Evolutionary conservation across 2,797 vertebrate genomes (phyloP), one percentile per base, ranked within the genome.

Genomic region (Phylloscopus collybita): DNA sequence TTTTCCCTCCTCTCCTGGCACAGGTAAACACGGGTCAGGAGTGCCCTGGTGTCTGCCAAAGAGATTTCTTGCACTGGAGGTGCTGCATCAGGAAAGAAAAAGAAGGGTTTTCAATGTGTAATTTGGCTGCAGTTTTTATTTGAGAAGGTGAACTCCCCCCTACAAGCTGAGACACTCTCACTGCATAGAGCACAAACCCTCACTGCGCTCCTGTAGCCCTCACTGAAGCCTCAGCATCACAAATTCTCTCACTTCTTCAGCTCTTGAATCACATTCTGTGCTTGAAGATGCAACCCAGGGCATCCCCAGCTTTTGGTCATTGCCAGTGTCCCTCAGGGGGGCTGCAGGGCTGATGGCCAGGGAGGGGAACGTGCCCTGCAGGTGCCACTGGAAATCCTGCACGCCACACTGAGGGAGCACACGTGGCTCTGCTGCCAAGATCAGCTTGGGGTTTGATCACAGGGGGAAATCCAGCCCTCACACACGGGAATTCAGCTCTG

Each of bases 371-470:
- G 17, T 32, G 26, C 27, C 34, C 9, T 45, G 44, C 11, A 1
- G 27, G 0, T 16, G 57, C 21, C 34, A 11, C 53, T n/a, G 26
- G 4, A 1, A 45, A 45, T 4, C 14, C 69, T 50, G 5, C 34
- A 2, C 18, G 3, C 3, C 47, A 10, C n/a, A 1, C 38, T 60
- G 49, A 30, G 29, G 0, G 4, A 4, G 2, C 49, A 30, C 7
- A 2, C 1, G 1, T 8, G 13, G 25, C 30, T 45, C 16, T 59
- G 19, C 47, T 66, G 64, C 72, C 42, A 30, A 5, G 18, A 44
- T 20, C 34, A 12, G 16, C 13, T 11, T 61, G 51, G 62, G 34
- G 3, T 59, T 54, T 45, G 51, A 36, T 6, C 16, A 0, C 9
- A 13, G 34, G 45, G 60, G 61, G 19, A 29, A 30, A 36, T 32